Percentiles rank a stretch among this genome's conserved stretches.
Conservation (phyloP, 2,113 vertebrate species). For the Caranx ignobilis region DNA sequence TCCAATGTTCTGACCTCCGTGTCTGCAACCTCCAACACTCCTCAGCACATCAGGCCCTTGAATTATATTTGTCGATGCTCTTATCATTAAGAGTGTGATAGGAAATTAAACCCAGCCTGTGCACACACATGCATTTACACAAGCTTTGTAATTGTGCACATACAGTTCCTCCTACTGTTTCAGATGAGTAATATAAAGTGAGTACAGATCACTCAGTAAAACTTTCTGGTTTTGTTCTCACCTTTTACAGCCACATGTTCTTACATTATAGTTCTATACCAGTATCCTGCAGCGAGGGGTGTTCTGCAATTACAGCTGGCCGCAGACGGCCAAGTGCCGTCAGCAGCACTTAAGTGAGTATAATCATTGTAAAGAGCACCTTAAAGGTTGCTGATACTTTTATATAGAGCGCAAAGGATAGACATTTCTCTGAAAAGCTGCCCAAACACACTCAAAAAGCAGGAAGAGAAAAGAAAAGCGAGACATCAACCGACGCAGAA, state of each 20-base stretch:
- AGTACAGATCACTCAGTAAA: too few relatives aligned
- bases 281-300: constrained; percentile 1
- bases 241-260: background rate
- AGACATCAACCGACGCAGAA: background rate
- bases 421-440: background rate
- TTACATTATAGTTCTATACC: background rate
- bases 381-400: constrained; percentile 5
- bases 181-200: background rate
- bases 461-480: too few relatives aligned
- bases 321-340: too few relatives aligned
- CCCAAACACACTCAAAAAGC: too few relatives aligned
- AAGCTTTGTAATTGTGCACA: background rate
- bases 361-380: constrained; percentile 32
- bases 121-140: background rate
- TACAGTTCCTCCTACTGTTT: background rate
- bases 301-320: too few relatives aligned
- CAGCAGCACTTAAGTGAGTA: constrained; percentile 11
- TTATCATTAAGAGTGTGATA: constrained; percentile 22
- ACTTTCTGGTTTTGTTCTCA: background rate
- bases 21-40: constrained; percentile 52
- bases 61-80: constrained; percentile 35
- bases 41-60: constrained; percentile 23
- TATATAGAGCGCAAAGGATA: background rate
- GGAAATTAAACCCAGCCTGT: constrained; percentile 21
- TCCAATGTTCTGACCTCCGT: constrained; percentile 45